Percentiles rank a stretch among this genome's conserved stretches.
These are phyloP conservation scores for Tiliqua scincoides DNA, from an alignment of 2,113 vertebrate genomes.

Conservation along the genomic window DNA sequence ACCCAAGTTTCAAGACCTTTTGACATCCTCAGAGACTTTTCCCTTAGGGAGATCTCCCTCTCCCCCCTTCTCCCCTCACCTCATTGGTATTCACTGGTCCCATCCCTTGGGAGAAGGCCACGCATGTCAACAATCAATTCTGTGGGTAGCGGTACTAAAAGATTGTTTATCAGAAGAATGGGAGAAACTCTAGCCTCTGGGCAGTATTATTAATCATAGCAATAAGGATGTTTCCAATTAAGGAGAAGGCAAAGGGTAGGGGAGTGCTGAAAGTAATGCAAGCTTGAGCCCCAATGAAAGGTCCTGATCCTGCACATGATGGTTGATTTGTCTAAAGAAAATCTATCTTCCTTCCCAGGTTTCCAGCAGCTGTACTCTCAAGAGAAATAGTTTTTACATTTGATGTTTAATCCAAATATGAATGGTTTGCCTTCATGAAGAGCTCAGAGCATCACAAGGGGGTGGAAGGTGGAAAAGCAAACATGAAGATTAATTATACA, in stretches of 20 bases:
- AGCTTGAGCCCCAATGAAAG: background rate
- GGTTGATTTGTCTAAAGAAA: slow-evolving; percentile 34
- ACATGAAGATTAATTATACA: slow-evolving; percentile 38
- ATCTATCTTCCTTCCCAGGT: background rate
- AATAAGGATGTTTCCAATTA: slow-evolving; percentile 11
- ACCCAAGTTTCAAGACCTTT: background rate
- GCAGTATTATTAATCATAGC: background rate
- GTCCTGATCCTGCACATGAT: background rate
- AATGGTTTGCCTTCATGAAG: slow-evolving; percentile 25
- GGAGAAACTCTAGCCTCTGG: background rate
- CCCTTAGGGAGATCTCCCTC: background rate
- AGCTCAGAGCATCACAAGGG: background rate
- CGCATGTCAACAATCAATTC: background rate
- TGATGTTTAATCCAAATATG: slow-evolving; percentile 3
- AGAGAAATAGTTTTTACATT: slow-evolving; percentile 31
- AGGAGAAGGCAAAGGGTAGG: background rate
- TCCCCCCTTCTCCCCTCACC: background rate
- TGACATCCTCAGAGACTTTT: background rate
- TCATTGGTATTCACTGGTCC: slow-evolving; percentile 2
- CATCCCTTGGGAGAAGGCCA: slow-evolving; percentile 25
- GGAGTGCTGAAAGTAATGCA: slow-evolving; percentile 8
- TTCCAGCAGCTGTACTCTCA: slow-evolving; percentile 11
- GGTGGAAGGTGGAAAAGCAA: slow-evolving; percentile 7
- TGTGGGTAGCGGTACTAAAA: slow-evolving; percentile 28
- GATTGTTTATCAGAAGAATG: slow-evolving; percentile 28